A percentile compares a stretch with the other conserved stretches of the same genome.
Conservation (phyloP, 2,797 vertebrate species). For the Ficedula albicollis region DNA sequence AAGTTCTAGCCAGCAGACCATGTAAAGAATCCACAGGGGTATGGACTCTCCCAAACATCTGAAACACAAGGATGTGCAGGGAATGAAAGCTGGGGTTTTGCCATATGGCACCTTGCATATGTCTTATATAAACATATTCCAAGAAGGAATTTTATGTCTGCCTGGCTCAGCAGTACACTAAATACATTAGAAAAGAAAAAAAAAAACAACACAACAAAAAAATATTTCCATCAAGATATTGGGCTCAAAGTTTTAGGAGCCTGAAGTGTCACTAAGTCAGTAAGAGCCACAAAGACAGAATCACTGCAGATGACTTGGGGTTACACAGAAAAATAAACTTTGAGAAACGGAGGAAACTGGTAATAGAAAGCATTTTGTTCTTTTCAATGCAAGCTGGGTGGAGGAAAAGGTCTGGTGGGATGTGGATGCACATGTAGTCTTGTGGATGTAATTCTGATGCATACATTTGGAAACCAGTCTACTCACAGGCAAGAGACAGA, state of each 20-base stretch:
- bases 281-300: background rate
- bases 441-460: background rate
- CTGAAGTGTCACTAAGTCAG: background rate
- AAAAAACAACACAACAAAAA: background rate
- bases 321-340: background rate
- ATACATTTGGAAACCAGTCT: background rate
- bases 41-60: slow-evolving; percentile 15
- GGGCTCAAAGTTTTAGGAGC: background rate
- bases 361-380: background rate
- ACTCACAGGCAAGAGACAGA: background rate
- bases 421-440: background rate
- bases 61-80: slow-evolving; percentile 46
- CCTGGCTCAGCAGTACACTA: background rate
- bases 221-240: background rate
- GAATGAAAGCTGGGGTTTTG: slow-evolving; percentile 32
- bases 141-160: slow-evolving; percentile 22
- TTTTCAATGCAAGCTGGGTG: background rate
- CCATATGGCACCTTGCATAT: slow-evolving; percentile 48
- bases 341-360: background rate
- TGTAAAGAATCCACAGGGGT: background rate
- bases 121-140: slow-evolving; percentile 19
- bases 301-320: background rate
- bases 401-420: background rate
- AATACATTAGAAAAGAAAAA: background rate
- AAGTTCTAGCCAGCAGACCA: slow-evolving; percentile 44